A percentile compares a stretch with the other conserved stretches of the same genome.
Evolutionary conservation across 2,797 vertebrate species (phyloP).

Genomic region (Tolypeutes matacus): DNA sequence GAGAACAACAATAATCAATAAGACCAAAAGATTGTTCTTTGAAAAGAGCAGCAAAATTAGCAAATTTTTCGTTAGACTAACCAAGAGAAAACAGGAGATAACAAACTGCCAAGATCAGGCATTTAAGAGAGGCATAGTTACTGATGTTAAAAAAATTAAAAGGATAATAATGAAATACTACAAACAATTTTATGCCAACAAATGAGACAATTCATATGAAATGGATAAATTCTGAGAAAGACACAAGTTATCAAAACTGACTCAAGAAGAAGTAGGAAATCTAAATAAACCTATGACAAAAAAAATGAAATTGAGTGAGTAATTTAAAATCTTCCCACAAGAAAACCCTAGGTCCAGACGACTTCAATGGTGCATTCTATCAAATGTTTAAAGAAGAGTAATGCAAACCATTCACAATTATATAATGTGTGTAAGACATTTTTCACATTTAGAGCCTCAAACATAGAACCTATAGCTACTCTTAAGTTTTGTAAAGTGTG

Average conservation of each 20-base stretch:
- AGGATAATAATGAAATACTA: background rate
- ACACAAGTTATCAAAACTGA: background rate
- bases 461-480: background rate
- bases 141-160: background rate
- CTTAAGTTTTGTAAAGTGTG: background rate
- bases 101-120: background rate
- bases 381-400: background rate
- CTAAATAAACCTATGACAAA: background rate
- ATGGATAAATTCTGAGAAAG: background rate
- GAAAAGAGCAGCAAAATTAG: background rate
- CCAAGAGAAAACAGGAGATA: background rate
- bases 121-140: background rate
- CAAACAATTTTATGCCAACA: background rate
- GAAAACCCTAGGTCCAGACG: background rate
- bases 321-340: background rate
- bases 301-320: background rate
- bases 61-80: background rate
- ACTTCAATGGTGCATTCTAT: background rate
- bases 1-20: background rate
- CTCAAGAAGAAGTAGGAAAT: background rate
- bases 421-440: background rate
- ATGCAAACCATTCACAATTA: background rate
- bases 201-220: background rate
- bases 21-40: background rate
- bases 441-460: background rate